Base-by-base conservation (phyloP, 2,888 invertebrate species). In the Phymatocera aterrima region DNA sequence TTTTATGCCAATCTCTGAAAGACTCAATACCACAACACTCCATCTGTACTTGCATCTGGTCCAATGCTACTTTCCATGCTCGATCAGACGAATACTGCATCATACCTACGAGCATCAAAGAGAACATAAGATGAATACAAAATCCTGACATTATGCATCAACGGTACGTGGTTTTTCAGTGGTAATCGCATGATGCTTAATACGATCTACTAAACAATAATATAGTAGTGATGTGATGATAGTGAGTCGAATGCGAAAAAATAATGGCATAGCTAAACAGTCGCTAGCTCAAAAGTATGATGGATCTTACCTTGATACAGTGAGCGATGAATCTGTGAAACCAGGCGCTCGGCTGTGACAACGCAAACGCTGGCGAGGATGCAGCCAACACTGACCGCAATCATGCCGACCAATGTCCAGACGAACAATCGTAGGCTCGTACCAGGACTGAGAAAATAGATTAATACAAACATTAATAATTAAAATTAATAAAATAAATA, bases 21-120 rank as follows among this genome's bases (percentile, higher is more conserved):
- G 88, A 88, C 79, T 92, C 92, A 1, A 92, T 92, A 12, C 93
- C 94, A 82, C 93, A 94, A 83, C 93, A 94, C 83, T 92, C 91
- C 79, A 93, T 84, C 57, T 84, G 84, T 64, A 89, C 92, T 91
- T 94, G 94, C 91, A 94, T 92, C 10, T 90, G 92, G 84, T 94
- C 93, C 81, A 93, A 89, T 3, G 92, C 89, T 28, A 88, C 89
- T 85, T 94, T 94, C 93, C 94, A 93, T 18, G 90, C 89, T 1
- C 91, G 90, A 80, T 94, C 93, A 8, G 90, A 91, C 54, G 93
- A 90, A 83, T 93, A 94, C 82, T 92, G 92, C 34, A 92, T 91
- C 88, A 93, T 94, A 34, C 72, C 80, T 80, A 78, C 46, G 72
- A 61, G 64, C 57, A 43, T 46, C 5, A 34, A 24, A 24, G 24